phyloP scores from a whole-genome alignment of 2,113 vertebrate species.

The Serilophus lunatus region DNA sequence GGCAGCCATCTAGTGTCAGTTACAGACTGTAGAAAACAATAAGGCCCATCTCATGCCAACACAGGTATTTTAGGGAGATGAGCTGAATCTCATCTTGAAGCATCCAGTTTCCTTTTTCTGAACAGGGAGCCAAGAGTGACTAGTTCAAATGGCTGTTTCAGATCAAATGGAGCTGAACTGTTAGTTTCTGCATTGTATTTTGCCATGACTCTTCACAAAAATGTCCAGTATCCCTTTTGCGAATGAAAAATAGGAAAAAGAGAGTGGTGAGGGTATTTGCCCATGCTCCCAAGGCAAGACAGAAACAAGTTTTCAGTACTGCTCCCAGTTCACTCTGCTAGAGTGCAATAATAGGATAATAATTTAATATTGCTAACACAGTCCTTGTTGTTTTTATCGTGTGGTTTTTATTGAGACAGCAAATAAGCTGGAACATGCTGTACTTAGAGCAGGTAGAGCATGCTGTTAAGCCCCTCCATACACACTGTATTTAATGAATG shows the following conservation, averaged over 20 bases:
- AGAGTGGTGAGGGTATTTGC: neutral
- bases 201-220: neutral
- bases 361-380: slow-evolving; percentile 43
- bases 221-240: neutral
- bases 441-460: slow-evolving; percentile 52
- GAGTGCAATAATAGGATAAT: neutral
- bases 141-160: neutral
- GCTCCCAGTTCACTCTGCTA: neutral
- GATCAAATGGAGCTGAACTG: neutral
- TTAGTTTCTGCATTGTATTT: neutral
- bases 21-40: neutral
- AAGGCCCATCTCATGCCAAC: neutral
- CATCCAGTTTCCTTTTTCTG: neutral
- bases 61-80: neutral
- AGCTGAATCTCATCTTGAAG: neutral
- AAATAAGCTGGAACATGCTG: slow-evolving; percentile 45
- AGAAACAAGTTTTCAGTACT: neutral
- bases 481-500: slow-evolving; percentile 44
- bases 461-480: slow-evolving; percentile 31
- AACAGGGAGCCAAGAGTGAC: neutral
- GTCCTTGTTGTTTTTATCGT: slow-evolving; percentile 28
- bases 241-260: neutral
- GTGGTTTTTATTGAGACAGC: slow-evolving; percentile 44
- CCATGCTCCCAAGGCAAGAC: neutral
- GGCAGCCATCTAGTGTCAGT: neutral